Conservation (phyloP, 2,113 vertebrate species). For the Planiliza haematocheilus region DNA sequence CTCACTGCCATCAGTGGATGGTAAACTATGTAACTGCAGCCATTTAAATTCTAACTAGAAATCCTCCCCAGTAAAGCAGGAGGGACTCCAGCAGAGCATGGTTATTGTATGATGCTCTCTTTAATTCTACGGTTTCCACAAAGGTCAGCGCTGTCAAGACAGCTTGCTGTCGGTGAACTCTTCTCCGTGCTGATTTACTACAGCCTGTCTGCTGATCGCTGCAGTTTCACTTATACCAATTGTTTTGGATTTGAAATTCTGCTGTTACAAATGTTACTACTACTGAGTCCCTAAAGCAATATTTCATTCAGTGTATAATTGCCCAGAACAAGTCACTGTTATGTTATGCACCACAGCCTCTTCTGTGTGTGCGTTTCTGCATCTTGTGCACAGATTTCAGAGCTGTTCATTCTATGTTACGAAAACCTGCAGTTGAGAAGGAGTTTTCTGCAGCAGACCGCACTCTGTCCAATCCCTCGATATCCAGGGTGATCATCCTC, state of each 20-base stretch:
- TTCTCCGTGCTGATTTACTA: not conserved
- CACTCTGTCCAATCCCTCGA: constrained; percentile 48
- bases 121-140: fast-evolving
- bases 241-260: constrained; percentile 14
- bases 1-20: too few species aligned
- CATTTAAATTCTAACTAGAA: too few species aligned
- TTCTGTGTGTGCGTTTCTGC: constrained; percentile 5
- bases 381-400: not conserved
- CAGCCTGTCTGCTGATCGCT: not conserved
- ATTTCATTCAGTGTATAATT: constrained; percentile 15
- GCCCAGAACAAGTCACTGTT: not conserved
- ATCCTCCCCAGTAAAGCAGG: too few species aligned
- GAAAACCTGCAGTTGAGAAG: constrained; percentile 13
- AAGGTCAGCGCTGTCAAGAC: constrained; percentile 30
- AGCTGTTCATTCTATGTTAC: not conserved
- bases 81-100: too few species aligned
- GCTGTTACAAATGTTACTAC: not conserved
- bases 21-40: too few species aligned
- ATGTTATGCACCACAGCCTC: not conserved
- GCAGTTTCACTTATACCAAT: constrained; percentile 15
- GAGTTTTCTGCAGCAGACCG: constrained; percentile 25
- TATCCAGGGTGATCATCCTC: constrained; percentile 45
- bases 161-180: not conserved
- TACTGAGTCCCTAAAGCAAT: not conserved
- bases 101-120: too few species aligned